These are phyloP conservation scores for Myiotriccus ornatus DNA, from an alignment of 2,797 vertebrate species.

Conservation along the genomic window DNA sequence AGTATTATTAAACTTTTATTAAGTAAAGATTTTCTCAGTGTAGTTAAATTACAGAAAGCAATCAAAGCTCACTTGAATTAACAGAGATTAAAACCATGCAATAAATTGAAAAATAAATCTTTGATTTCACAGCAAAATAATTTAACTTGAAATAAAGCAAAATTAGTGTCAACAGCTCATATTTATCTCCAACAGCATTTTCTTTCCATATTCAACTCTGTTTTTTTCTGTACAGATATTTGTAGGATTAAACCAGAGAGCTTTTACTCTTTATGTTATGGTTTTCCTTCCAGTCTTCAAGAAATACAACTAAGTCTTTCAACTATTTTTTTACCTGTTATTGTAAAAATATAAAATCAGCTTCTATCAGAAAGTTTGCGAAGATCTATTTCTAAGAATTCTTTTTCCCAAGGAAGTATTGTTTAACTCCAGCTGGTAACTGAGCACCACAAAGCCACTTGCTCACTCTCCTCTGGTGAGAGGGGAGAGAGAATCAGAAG, in stretches of 20 bases:
- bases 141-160: constrained; percentile 5
- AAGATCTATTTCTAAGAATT: not conserved
- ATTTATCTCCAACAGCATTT: not conserved
- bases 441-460: not conserved
- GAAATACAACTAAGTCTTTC: not conserved
- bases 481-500: not conserved
- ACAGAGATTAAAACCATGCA: constrained; percentile 47
- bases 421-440: fast-evolving
- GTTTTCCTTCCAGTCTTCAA: not conserved
- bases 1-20: constrained; percentile 71
- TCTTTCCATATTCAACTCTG: not conserved
- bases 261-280: not conserved
- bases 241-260: not conserved
- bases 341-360: not conserved
- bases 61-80: constrained; percentile 54
- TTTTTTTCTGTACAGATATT: not conserved
- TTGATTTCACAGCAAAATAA: not conserved
- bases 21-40: constrained; percentile 61
- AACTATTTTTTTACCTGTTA: not conserved
- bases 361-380: not conserved
- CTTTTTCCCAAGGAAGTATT: not conserved
- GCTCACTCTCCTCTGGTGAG: not conserved
- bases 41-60: constrained; percentile 70
- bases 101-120: constrained; percentile 36
- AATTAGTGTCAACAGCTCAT: not conserved